Conservation (phyloP, 2,113 vertebrate genomes). For the Pimephales promelas region DNA sequence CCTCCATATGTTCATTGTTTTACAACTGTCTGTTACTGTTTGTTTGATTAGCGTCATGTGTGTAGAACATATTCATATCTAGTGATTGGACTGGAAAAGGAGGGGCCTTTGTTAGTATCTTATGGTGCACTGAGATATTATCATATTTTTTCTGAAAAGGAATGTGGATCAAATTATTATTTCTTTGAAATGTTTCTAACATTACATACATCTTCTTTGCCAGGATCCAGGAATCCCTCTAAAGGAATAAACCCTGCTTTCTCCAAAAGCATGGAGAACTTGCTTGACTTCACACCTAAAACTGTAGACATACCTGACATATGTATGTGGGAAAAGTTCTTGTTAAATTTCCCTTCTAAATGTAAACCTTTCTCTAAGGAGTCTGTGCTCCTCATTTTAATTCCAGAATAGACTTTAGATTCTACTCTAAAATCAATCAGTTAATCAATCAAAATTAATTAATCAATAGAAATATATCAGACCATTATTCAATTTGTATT, state of each 20-base stretch:
- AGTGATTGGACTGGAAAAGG: background rate
- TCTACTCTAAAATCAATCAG: background rate
- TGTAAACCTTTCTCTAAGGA: background rate
- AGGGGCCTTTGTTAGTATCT: background rate
- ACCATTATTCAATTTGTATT: background rate
- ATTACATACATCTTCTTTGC: background rate
- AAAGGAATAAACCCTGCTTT: conserved; percentile 12
- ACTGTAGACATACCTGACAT: background rate
- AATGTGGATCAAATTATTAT: background rate
- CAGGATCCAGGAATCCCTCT: conserved; percentile 7
- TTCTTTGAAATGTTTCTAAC: background rate
- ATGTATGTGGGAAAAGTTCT: background rate
- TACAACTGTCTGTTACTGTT: background rate
- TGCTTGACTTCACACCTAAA: background rate
- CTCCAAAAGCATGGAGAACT: conserved; percentile 44
- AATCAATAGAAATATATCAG: background rate
- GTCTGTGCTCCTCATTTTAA: background rate
- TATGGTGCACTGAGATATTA: background rate
- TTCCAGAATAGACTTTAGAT: background rate
- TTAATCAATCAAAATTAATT: too few species aligned
- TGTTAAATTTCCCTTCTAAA: background rate
- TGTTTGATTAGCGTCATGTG: background rate
- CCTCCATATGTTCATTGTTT: background rate
- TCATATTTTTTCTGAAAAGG: background rate
- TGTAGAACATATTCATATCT: background rate